These are phyloP conservation scores for Brenthis daphne DNA, from an alignment of 2,888 invertebrate genomes.

Conservation along the genomic window DNA sequence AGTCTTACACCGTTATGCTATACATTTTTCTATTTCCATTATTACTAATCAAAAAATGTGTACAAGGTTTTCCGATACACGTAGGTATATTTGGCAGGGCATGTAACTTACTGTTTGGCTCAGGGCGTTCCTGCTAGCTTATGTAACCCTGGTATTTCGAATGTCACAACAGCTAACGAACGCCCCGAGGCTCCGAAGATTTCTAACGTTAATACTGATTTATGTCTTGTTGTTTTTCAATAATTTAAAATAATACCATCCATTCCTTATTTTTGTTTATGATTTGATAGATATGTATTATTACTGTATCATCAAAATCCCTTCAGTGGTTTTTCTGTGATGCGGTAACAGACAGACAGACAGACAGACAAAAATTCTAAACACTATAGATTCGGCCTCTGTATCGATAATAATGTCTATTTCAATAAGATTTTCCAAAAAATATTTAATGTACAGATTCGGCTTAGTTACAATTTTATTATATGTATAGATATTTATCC, in stretches of 20 bases:
- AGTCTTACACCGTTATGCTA: too few relatives aligned
- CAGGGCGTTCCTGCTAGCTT: constrained; percentile 19
- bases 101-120: constrained; percentile 23
- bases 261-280: background rate
- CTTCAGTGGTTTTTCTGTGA: too few relatives aligned
- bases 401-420: too few relatives aligned
- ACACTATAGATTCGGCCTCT: too few relatives aligned
- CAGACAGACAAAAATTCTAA: too few relatives aligned
- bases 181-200: constrained; percentile 23
- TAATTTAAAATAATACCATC: background rate
- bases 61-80: constrained; percentile 2
- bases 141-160: constrained; percentile 26
- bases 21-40: background rate
- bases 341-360: too few relatives aligned
- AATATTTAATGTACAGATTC: too few relatives aligned
- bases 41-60: background rate
- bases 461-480: too few relatives aligned
- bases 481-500: too few relatives aligned
- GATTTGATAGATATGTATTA: too few relatives aligned
- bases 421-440: too few relatives aligned
- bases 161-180: constrained; percentile 27
- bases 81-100: constrained; percentile 8
- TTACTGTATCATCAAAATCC: too few relatives aligned
- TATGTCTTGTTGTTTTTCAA: constrained; percentile 11
- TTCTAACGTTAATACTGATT: constrained; percentile 25